Base-by-base conservation (phyloP, 2,888 invertebrate species). In the Anodontia alba region DNA sequence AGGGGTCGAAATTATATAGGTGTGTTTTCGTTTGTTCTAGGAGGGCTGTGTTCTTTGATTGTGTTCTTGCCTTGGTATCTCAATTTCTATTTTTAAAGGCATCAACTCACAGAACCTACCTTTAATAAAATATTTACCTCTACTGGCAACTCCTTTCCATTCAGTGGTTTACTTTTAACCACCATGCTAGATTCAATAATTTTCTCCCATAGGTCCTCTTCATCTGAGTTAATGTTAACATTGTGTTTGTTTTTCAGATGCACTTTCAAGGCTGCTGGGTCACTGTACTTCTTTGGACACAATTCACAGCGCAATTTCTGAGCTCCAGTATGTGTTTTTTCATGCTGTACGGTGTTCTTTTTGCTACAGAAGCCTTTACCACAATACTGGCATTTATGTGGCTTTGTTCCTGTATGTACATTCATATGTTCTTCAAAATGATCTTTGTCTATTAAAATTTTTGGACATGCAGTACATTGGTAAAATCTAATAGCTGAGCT, bases 401-500 rank as follows among this genome's bases (percentile, higher is more conserved):
- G 84, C 66, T 78, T 79, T 23, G 76, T 42, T 36, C 84, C 84
- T 33, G 62, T 72, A 36, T 84, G 84, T 15, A 69, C 38, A 71
- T 84, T 79, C 31, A 81, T 66, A 49, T 84, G 84, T n/a, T 75
- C 62, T n/a, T 31, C 31, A 12, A 75, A 49, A 26, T 81, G 79
- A 33, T 84, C 81, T 12, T 26, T 72, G n/a, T 81, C 80, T 31
- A 79, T 79, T 42, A 77, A 81, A 7, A 84, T 54, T 33, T 80
- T 79, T 7, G 70, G 46, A 70, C 84, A 84, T 1, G 68, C 43
- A 0, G 42, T 23, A 57, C 84, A 84, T n/a, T 69, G 43, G 49
- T 84, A 80, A 31, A 84, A 71, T 23, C 54, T 71, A n/a, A 84
- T 80, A 66, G 77, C 80, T 33, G 66, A 79, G 26, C 67, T 79